These are phyloP conservation scores for Cathartes aura DNA, from an alignment of 2,113 vertebrate species.

Conservation along the genomic window DNA sequence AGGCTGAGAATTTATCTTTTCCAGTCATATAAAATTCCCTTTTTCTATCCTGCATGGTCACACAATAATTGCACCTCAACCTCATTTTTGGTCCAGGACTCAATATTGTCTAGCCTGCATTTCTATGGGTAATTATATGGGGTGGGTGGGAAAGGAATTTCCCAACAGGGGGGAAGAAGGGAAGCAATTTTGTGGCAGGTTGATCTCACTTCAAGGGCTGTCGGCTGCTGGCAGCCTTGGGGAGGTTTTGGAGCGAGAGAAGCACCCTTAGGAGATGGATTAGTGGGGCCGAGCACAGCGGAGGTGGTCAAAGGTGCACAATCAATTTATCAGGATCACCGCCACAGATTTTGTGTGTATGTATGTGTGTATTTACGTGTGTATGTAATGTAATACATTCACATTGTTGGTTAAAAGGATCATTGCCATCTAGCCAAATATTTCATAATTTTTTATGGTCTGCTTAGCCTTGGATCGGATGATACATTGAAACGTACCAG, in stretches of 20 bases:
- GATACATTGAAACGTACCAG: slow-evolving; percentile 66
- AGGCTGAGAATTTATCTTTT: not conserved
- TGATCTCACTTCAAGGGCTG: not conserved
- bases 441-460: slow-evolving; percentile 73
- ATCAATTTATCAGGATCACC: not conserved
- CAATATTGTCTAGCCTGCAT: not conserved
- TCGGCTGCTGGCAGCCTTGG: not conserved
- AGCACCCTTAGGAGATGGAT: not conserved
- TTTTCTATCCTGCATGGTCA: not conserved
- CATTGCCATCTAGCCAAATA: slow-evolving; percentile 36
- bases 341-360: not conserved
- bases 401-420: not conserved
- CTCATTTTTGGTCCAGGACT: not conserved
- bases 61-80: not conserved
- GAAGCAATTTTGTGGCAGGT: not conserved
- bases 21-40: not conserved
- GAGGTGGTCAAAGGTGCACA: not conserved
- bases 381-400: not conserved
- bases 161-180: not conserved
- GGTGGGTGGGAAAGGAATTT: not conserved
- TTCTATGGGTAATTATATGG: not conserved
- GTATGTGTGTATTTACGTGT: not conserved
- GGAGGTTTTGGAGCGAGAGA: not conserved
- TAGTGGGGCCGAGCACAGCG: fast-evolving
- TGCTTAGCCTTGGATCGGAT: slow-evolving; percentile 71